These are phyloP conservation scores for Micoletzkya japonica DNA, from an alignment of 2,888 invertebrate genomes.

Conservation along the genomic window DNA sequence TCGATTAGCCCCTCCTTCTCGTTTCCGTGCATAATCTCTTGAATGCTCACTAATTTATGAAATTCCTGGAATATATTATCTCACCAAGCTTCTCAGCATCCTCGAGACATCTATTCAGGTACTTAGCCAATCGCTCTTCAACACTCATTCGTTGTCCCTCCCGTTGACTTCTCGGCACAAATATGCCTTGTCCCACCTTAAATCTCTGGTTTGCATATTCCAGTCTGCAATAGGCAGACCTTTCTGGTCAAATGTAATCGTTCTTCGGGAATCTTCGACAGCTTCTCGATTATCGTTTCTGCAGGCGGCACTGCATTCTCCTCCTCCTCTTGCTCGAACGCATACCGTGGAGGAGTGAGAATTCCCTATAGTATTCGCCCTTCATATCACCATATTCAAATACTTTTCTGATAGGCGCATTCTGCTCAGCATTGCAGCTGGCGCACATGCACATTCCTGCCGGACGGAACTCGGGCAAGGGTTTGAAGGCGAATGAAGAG, in stretches of 20 bases:
- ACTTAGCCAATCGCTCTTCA: conserved; percentile 40
- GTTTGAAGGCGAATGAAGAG: not conserved
- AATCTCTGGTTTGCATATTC: not conserved
- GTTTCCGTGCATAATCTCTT: too few relatives aligned
- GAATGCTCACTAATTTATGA: too few relatives aligned
- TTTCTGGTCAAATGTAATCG: conserved; percentile 15
- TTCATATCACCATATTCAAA: not conserved
- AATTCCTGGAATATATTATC: not conserved
- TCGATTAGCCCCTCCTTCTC: not conserved
- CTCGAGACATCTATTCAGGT: conserved; percentile 41
- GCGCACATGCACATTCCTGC: too few relatives aligned
- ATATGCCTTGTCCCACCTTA: conserved; percentile 52
- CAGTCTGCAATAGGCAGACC: not conserved
- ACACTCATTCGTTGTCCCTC: conserved; percentile 21
- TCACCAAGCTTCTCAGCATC: conserved; percentile 33
- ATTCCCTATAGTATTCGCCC: not conserved
- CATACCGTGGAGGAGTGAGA: too few relatives aligned
- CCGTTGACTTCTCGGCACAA: conserved; percentile 35
- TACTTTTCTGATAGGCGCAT: not conserved
- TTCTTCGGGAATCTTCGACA: conserved; percentile 7
- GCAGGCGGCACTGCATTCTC: too few relatives aligned
- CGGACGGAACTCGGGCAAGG: not conserved
- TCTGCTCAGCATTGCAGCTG: not conserved
- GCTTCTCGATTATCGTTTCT: conserved; percentile 2
- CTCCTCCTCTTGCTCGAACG: not conserved